Evolutionary conservation across 2,797 vertebrate genomes (phyloP).

Genomic region (Sorex maritimensis): DNA sequence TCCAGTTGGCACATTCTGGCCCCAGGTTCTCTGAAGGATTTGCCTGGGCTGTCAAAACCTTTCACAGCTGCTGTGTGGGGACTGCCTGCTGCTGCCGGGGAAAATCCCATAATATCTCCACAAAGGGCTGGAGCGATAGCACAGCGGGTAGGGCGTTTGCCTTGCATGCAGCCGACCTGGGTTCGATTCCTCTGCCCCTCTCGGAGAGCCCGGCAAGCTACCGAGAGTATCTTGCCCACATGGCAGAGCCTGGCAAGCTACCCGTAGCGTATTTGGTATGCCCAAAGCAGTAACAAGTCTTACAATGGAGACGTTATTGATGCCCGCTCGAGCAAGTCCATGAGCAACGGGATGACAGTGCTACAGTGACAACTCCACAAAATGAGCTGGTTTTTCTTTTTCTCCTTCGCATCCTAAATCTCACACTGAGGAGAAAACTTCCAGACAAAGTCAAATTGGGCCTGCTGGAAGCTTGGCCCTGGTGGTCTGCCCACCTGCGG

Average conservation of each 20-base stretch:
- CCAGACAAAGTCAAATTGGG: slow-evolving; percentile 50
- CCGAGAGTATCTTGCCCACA: no score
- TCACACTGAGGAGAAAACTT: slow-evolving; percentile 48
- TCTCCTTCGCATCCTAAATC: slow-evolving; percentile 15
- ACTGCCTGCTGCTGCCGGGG: slow-evolving; percentile 79
- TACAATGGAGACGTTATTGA: no score
- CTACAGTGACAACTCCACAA: not conserved
- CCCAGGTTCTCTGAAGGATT: slow-evolving; percentile 61
- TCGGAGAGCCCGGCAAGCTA: no score
- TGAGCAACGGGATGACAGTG: no score
- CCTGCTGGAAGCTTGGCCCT: not conserved
- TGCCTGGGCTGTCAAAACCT: slow-evolving; percentile 80
- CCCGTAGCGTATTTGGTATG: no score
- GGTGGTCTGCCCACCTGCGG: not conserved
- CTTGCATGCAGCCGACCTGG: no score
- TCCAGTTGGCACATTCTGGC: slow-evolving; percentile 56
- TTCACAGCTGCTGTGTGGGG: slow-evolving; percentile 74
- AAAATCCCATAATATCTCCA: slow-evolving; percentile 75
- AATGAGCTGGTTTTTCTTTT: not conserved
- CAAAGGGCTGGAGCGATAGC: not conserved
- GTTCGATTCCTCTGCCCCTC: no score
- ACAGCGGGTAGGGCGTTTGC: no score
- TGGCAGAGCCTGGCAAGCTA: no score
- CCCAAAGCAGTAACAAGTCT: no score
- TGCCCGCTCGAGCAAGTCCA: no score